Evolutionary conservation across 2,888 invertebrate species (phyloP), one percentile per base, ranked within the genome.

Genomic region (Synanthedon tipuliformis): DNA sequence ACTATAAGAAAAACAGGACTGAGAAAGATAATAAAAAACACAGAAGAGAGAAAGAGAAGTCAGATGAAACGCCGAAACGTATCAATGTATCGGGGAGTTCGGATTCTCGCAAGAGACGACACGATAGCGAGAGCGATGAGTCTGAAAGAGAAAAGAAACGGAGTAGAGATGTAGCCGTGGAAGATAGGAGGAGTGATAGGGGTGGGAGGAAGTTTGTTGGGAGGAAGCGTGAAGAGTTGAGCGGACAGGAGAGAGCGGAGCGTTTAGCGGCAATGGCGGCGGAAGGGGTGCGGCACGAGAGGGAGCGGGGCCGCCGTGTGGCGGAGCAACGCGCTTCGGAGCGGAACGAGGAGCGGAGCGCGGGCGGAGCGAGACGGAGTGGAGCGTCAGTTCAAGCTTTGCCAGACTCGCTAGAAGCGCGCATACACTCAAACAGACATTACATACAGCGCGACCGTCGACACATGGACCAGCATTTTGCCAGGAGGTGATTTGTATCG

Each of bases 401-500:
- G 60, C 89, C 89, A 18, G 91, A 91, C 53, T 92, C 93, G 10
- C 92, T 98, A 0, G 96, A 95, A 69, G 91, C 92, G 57, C 89
- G 97, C 61, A 92, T 98, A 51, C 95, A 93, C 68, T 91, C 97
- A 12, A 98, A 96, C 72, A 90, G 94, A 49, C 95, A 97, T 75
- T 95, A 95, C 66, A 95, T 97, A 60, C 97, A 98, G 75, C 89
- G 96, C 54, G 93, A 93, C 3, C 89, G 89, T 16, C 83, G 89
- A 23, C 92, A 94, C 51, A 95, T 97, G 94, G 92, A 95, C 64
- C 89, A 91, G 56, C 92, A 96, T 79, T 97, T 97, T 85, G 94
- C 94, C 0, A 88, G 89, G 57, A 88, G 93, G 69, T 92, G 49
- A 49, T 10, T 16, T 49, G 18, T 15, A 49, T 16, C 34, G 10